Evolutionary conservation across 1,140 invertebrate species (phyloP).

Genomic region (Aradophagus sp.): DNA sequence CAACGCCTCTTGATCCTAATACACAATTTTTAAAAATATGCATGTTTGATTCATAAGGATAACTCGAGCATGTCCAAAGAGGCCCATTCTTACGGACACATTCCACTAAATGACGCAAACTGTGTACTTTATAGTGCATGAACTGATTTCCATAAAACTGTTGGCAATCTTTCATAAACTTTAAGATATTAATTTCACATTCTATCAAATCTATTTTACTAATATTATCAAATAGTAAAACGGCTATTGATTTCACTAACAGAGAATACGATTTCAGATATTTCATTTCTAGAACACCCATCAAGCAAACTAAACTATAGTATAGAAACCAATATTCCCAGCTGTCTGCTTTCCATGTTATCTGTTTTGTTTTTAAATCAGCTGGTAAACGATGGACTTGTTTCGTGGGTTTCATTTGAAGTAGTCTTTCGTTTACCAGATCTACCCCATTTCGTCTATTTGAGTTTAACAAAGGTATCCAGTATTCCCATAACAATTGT

Average conservation of each 20-base stretch:
- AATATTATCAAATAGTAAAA: slow-evolving; percentile 23
- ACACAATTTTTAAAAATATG: slow-evolving; percentile 33
- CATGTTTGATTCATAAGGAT: slow-evolving; percentile 46
- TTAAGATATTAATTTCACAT: slow-evolving; percentile 44
- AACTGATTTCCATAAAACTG: slow-evolving; percentile 26
- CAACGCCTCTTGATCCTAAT: slow-evolving; percentile 35
- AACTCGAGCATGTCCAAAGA: slow-evolving; percentile 48
- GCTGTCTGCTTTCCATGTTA: slow-evolving; percentile 23
- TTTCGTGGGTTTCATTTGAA: slow-evolving; percentile 8
- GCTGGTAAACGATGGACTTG: slow-evolving; percentile 20
- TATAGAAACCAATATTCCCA: slow-evolving; percentile 49
- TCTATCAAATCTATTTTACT: slow-evolving; percentile 32
- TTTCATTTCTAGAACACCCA: slow-evolving; percentile 23
- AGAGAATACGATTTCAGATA: slow-evolving; percentile 40
- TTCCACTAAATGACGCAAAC: slow-evolving; percentile 27
- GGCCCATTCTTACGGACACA: slow-evolving; percentile 40
- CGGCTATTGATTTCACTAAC: slow-evolving; percentile 33
- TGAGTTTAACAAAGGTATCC: not conserved
- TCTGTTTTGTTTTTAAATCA: not conserved
- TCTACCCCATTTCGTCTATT: not conserved
- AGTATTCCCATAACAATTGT: not conserved
- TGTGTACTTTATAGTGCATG: slow-evolving; percentile 52
- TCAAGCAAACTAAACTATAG: slow-evolving; percentile 48
- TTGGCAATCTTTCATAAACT: slow-evolving; percentile 51
- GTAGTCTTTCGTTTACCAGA: slow-evolving; percentile 8